Percentiles rank a stretch among this genome's conserved stretches.
Evolutionary conservation across 2,113 vertebrate genomes (phyloP).

Genomic region (Rhea pennata): DNA sequence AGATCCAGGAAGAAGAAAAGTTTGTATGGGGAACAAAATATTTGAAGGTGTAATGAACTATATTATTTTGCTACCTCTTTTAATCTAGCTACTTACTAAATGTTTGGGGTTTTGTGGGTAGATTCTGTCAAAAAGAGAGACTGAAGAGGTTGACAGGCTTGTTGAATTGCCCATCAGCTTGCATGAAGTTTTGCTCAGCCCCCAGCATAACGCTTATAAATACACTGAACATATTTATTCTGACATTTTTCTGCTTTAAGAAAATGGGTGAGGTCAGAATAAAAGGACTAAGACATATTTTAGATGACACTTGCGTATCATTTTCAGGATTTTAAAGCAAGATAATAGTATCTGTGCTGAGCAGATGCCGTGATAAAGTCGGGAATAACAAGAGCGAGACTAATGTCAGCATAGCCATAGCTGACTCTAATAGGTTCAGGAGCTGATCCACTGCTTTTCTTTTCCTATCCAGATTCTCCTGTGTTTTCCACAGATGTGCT

Average conservation of each 20-base stretch:
- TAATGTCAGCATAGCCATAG: neutral
- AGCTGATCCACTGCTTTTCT: neutral
- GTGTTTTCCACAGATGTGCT: neutral
- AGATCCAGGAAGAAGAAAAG: neutral
- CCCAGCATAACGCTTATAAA: neutral
- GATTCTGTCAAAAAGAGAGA: neutral
- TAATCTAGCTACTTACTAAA: neutral
- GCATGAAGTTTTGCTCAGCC: neutral
- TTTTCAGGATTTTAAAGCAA: neutral
- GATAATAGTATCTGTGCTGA: neutral
- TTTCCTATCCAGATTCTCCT: neutral
- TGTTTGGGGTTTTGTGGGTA: neutral
- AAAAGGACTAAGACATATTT: neutral
- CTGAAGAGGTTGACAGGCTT: neutral
- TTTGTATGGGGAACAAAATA: rapidly evolving
- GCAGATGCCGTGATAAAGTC: neutral
- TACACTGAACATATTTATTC: neutral
- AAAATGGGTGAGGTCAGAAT: neutral
- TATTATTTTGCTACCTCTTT: neutral
- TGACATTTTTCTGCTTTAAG: neutral
- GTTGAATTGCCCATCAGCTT: neutral
- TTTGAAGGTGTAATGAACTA: neutral
- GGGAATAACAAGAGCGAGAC: neutral
- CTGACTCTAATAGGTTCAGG: neutral
- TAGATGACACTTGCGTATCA: neutral